Base-by-base conservation (phyloP, 2,113 vertebrate genomes). In the Saiga tatarica region DNA sequence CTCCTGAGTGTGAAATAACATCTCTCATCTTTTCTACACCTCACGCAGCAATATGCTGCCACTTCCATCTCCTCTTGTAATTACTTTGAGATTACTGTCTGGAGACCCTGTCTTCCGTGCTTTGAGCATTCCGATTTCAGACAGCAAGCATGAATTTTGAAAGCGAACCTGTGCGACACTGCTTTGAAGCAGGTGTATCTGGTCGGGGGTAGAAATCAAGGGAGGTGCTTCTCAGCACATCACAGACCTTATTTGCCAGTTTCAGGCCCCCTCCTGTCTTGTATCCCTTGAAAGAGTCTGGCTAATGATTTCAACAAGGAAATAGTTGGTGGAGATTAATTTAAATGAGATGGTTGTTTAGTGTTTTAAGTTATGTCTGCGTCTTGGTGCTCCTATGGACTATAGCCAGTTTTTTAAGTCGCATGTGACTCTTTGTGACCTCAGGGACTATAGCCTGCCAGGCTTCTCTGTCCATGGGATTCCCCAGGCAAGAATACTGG, bases 301-400 rank as follows among this genome's bases (percentile, higher is more conserved):
- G n/a, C 88, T 97, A 87, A 47, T 11, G 25, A 83, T 93, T 95
- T 94, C 59, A 76, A 86, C 67, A 96, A 98, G 85, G 97, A 97
- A 90, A 59, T 52, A 64, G 83, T 36, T 98, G 92, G 74, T 55
- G 90, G 90, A 94, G 97, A 98, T 95, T 78, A 89, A 96, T 84
- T 33, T 36, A 25, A 87, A 42, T 25, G 36, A 42, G 36, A 7
- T 76, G 71, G 36, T 7, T 6, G 71, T 42, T 76, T 42, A 26
- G 23, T 76, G 3, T 10, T 42, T 42, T 12, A 23, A 42, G 71
- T 76, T 12, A 1, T 42, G 6, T 42, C 23, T 0, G 1, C 14
- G 23, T 76, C 39, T 25, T 14, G 42, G 39, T 4, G 36, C 14
- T 39, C 21, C 36, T 39, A 1, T 42, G 71, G 64, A 36, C 64